A percentile compares a stretch with the other conserved stretches of the same genome.
Conservation (phyloP, 1,140 invertebrate species). For the Doryteuthis pealeii region DNA sequence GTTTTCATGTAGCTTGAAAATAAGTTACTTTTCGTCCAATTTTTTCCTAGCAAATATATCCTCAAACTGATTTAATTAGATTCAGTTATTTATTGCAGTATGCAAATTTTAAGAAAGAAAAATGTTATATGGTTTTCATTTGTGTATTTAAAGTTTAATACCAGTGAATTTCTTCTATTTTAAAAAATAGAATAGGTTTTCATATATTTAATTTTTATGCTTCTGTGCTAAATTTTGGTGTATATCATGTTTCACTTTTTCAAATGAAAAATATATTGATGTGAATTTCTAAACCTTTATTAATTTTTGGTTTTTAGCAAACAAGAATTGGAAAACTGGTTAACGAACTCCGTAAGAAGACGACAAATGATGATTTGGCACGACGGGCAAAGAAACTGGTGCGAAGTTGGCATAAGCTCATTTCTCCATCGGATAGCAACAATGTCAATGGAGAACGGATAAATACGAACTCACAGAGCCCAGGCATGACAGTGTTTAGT, state of each 20-base stretch:
- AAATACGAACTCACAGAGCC: neutral
- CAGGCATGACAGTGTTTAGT: neutral
- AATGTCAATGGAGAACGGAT: constrained; percentile 28
- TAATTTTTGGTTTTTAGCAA: no score
- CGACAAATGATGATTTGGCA: constrained; percentile 74
- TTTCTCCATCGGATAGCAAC: constrained; percentile 52
- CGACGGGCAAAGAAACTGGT: constrained; percentile 87
- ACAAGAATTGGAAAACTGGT: constrained; percentile 91
- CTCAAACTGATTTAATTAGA: no score
- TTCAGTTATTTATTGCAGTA: no score
- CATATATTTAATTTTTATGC: neutral
- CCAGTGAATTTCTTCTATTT: no score
- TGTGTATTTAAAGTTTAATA: no score
- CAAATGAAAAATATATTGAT: no score
- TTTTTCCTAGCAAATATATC: no score
- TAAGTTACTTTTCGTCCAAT: no score
- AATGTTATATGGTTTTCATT: no score
- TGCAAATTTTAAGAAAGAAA: no score
- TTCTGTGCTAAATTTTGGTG: constrained; percentile 7
- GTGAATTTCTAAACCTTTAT: no score
- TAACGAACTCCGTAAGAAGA: constrained; percentile 85
- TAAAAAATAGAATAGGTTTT: neutral
- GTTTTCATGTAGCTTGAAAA: no score
- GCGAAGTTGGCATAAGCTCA: constrained; percentile 84
- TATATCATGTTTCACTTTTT: constrained; percentile 28